Percentiles rank a stretch among this genome's conserved stretches.
Evolutionary conservation across 2,113 vertebrate genomes (phyloP).

Genomic region (Talpa occidentalis): DNA sequence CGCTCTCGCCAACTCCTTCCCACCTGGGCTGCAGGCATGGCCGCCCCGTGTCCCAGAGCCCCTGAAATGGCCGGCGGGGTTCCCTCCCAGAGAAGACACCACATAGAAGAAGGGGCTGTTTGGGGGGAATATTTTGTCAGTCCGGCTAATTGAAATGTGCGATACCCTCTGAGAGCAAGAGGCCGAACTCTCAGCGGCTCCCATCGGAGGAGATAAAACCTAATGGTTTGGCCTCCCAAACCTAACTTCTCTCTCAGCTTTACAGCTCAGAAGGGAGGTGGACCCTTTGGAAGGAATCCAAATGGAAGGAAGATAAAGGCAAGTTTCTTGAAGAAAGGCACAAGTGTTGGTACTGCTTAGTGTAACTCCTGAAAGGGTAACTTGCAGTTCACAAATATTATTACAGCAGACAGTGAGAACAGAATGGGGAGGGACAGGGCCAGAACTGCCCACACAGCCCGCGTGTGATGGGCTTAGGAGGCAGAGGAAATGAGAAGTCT

Average conservation of each 20-base stretch:
- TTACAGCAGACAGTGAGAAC: background rate
- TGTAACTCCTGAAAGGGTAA: slow-evolving; percentile 54
- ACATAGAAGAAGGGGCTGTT: background rate
- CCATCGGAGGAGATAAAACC: slow-evolving; percentile 61
- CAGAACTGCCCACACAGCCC: background rate
- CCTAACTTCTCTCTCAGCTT: slow-evolving; percentile 58
- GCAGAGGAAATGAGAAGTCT: background rate
- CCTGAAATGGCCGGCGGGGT: background rate
- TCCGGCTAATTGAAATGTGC: slow-evolving; percentile 3
- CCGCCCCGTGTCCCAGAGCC: background rate
- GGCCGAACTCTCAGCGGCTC: slow-evolving; percentile 23
- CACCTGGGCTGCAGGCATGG: slow-evolving; percentile 16
- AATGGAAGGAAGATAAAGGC: slow-evolving; percentile 54
- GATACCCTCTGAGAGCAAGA: slow-evolving; percentile 17
- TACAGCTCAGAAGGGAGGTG: slow-evolving; percentile 61
- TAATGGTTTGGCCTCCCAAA: slow-evolving; percentile 54
- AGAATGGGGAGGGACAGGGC: rapidly evolving
- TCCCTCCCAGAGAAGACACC: background rate
- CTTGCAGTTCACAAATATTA: slow-evolving; percentile 54
- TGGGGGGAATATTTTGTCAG: background rate
- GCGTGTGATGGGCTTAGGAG: background rate
- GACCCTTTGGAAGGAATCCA: slow-evolving; percentile 70
- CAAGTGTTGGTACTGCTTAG: background rate
- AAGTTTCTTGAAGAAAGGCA: slow-evolving; percentile 45
- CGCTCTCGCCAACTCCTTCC: background rate